Percentiles rank a stretch among this genome's conserved stretches.
Conservation (phyloP, 2,113 vertebrate genomes). For the Tricholaema leucomelas region DNA sequence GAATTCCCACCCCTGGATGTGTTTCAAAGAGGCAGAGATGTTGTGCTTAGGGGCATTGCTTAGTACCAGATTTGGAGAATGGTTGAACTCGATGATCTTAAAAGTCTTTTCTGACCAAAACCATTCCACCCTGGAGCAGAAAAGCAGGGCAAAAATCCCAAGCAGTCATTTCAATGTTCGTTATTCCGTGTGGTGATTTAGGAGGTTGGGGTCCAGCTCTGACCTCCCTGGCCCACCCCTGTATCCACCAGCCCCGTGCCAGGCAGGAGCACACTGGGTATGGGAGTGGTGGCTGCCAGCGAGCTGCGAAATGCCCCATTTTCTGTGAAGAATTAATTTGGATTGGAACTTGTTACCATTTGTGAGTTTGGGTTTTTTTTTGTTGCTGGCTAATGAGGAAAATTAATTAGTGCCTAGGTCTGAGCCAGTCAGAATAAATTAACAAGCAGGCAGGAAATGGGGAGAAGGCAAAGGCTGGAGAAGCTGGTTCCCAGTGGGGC, state of each 20-base stretch:
- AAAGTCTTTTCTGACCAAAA: too few relatives aligned
- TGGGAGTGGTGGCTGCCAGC: rapidly evolving
- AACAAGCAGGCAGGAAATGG: not conserved
- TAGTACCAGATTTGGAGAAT: too few relatives aligned
- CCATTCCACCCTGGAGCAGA: not conserved
- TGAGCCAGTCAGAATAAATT: not conserved
- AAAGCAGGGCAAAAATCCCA: not conserved
- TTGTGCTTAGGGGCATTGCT: too few relatives aligned
- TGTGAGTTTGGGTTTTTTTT: not conserved
- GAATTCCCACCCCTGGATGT: too few relatives aligned
- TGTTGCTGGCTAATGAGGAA: not conserved
- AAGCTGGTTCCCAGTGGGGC: not conserved
- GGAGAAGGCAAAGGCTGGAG: not conserved
- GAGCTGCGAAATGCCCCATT: not conserved
- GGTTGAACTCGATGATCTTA: too few relatives aligned
- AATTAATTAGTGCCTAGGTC: slow-evolving; percentile 7
- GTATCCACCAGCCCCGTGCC: not conserved
- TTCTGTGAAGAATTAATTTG: not conserved
- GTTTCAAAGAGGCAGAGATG: too few relatives aligned
- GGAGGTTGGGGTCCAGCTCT: not conserved
- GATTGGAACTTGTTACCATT: not conserved
- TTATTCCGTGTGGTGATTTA: not conserved
- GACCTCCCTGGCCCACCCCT: not conserved
- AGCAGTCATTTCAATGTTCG: not conserved
- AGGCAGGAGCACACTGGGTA: not conserved